phyloP scores from a whole-genome alignment of 2,797 vertebrate species.

The Ctenochaetus hawaiiensis region DNA sequence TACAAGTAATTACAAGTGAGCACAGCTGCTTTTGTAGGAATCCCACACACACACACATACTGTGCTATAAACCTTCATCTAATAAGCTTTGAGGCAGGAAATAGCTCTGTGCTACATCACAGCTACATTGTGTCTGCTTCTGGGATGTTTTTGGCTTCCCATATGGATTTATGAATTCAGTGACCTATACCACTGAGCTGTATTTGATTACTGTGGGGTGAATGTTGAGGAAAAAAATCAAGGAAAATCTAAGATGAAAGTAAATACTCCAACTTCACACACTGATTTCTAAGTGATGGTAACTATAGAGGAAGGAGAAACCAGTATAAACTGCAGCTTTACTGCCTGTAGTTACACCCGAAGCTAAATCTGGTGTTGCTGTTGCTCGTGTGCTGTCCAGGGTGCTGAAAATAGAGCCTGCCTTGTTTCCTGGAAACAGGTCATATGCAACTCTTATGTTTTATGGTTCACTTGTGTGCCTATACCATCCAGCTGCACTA shows the following conservation, averaged over 20 bases:
- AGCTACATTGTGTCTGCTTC: background rate
- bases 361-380: constrained; percentile 46
- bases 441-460: constrained; percentile 61
- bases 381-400: constrained; percentile 65
- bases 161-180: constrained; percentile 12
- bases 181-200: background rate
- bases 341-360: constrained; percentile 25
- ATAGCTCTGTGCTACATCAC: background rate
- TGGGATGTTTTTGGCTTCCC: background rate
- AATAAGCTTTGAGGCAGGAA: constrained; percentile 11
- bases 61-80: constrained; percentile 6
- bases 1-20: constrained; percentile 52
- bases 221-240: background rate
- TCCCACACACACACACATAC: constrained; percentile 7
- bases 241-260: background rate
- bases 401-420: constrained; percentile 76
- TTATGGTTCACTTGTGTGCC: constrained; percentile 46
- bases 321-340: background rate
- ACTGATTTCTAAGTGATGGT: constrained; percentile 2
- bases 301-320: background rate
- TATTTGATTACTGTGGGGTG: background rate
- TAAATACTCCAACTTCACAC: background rate
- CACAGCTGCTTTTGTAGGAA: constrained; percentile 31
- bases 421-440: constrained; percentile 73
- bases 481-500: constrained; percentile 51